phyloP scores from a whole-genome alignment of 2,113 vertebrate species.

The Circaetus gallicus region DNA sequence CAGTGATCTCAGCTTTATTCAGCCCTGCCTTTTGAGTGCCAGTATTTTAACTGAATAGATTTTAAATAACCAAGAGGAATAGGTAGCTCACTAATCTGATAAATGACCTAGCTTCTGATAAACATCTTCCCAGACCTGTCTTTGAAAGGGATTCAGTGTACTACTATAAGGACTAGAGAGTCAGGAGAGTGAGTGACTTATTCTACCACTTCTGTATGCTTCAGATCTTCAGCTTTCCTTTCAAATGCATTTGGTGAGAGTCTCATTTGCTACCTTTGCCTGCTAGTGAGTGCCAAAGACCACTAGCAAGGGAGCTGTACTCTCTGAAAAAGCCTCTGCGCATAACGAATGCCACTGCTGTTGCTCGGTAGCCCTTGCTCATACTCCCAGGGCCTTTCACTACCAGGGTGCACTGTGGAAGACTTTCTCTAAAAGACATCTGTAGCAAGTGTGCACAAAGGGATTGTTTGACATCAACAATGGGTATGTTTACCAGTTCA shows the following conservation, averaged over 20 bases:
- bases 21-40: not conserved
- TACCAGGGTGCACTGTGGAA: not conserved
- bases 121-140: not conserved
- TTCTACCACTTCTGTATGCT: not conserved
- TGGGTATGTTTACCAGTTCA: not conserved
- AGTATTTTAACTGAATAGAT: not conserved
- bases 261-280: not conserved
- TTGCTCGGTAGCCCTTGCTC: not conserved
- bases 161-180: not conserved
- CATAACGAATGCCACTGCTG: not conserved
- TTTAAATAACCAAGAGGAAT: not conserved
- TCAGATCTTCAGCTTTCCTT: not conserved
- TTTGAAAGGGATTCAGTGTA: not conserved
- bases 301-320: not conserved
- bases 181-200: not conserved
- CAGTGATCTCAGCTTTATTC: conserved; percentile 30
- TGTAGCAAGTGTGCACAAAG: not conserved
- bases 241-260: not conserved
- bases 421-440: not conserved
- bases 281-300: not conserved
- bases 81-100: not conserved
- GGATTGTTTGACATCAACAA: not conserved
- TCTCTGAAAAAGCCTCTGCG: not conserved
- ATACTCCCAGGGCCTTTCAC: not conserved
- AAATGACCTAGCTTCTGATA: not conserved